phyloP scores from a whole-genome alignment of 1,140 invertebrate species.

The Eubasilissa regina region DNA sequence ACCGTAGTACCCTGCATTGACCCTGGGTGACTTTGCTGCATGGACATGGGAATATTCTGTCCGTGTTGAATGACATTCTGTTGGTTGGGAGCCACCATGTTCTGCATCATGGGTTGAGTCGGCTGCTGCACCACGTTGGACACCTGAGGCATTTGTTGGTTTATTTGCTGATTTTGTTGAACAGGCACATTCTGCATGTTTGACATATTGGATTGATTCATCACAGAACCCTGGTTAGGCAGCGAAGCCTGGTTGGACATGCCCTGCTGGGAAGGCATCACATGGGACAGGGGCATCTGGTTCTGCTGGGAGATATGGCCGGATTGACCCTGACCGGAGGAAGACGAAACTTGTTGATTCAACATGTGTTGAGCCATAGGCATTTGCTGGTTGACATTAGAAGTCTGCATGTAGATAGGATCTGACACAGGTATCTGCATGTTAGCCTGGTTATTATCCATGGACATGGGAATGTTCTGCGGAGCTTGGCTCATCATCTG shows the following conservation, averaged over 20 bases:
- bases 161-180: conserved; percentile 56
- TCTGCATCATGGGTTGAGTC: conserved; percentile 56
- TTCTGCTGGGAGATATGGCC: conserved; percentile 62
- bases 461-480: conserved; percentile 73
- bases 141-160: conserved; percentile 65
- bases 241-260: conserved; percentile 62
- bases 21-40: conserved; percentile 69
- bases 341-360: conserved; percentile 62
- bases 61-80: conserved; percentile 54
- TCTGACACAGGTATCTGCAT: conserved; percentile 72
- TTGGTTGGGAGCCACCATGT: conserved; percentile 55
- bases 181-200: conserved; percentile 56
- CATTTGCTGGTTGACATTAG: conserved; percentile 69
- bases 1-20: conserved; percentile 67
- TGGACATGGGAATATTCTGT: conserved; percentile 71
- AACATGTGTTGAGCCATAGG: conserved; percentile 67
- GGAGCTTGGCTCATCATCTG: conserved; percentile 73
- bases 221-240: conserved; percentile 44
- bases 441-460: conserved; percentile 71
- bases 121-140: conserved; percentile 61
- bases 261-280: conserved; percentile 68
- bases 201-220: conserved; percentile 51
- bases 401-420: conserved; percentile 70
- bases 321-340: conserved; percentile 39
- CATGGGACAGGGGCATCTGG: conserved; percentile 69